Evolutionary conservation across 2,797 vertebrate genomes (phyloP), one percentile per base, ranked within the genome.

Genomic region (Spea hammondii): DNA sequence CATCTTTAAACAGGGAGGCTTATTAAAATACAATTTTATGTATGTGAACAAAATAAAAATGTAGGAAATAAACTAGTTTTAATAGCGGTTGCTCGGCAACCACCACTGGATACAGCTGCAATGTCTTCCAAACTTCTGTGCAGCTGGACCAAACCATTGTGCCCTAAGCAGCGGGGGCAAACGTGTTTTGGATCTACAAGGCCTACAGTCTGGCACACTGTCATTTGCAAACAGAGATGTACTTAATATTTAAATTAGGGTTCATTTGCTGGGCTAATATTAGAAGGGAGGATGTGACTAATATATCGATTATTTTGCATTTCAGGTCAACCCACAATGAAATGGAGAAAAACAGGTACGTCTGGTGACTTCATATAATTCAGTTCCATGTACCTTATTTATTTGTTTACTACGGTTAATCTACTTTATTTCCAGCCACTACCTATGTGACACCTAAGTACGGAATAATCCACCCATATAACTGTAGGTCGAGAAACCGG

Each of bases 341-440:
- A 91, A 98, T 98, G 97, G 97, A 98, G 84, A 98, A 99, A 87
- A 98, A 98, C 93, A 95, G 97, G 97, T 99, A 90, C 86, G 86
- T 91, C 72, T 46, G 59, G 79, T 82, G 48, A 55, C 68, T 69
- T 60, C 62, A 74, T 48, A 57, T 8, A 45, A 57, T 59, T 67
- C 13, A 50, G 44, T 32, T 53, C 13, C 46, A 51, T 8, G 12
- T 57, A 50, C 12, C 32, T 45, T 48, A 53, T 70, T 57, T n/a
- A 71, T 50, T 46, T 76, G n/a, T 57, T 54, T 51, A 5, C 11
- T 65, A 65, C 47, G 66, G 5, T 53, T 72, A 5, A n/a, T 48
- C 14, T 50, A 14, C 69, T 10, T 45, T 45, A 8, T 17, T n/a
- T 48, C 11, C 1, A 1, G 11, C 65, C 5, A 32, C 59, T 70